A percentile compares a stretch with the other conserved stretches of the same genome.
Conservation (phyloP, 2,888 invertebrate species). For the Cryptocephalus primarius region DNA sequence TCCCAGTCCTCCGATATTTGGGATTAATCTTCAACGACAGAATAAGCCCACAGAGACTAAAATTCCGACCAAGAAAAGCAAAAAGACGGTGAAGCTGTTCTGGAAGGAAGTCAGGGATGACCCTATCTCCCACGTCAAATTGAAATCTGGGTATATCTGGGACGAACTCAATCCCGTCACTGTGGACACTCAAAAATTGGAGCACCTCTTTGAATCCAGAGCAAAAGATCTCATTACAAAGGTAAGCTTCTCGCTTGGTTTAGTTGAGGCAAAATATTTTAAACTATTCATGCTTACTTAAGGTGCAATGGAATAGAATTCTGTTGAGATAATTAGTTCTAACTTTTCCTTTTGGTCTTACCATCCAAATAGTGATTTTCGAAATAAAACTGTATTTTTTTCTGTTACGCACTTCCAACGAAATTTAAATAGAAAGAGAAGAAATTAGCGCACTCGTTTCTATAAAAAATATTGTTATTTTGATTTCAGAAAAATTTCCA, state of each 20-base stretch:
- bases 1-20: slow-evolving; percentile 41
- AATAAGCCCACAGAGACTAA: slow-evolving; percentile 31
- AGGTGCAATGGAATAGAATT: not conserved
- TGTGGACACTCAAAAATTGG: slow-evolving; percentile 86
- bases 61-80: slow-evolving; percentile 66
- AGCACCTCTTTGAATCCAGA: slow-evolving; percentile 93
- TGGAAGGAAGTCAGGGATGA: slow-evolving; percentile 92
- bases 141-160: slow-evolving; percentile 69
- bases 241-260: slow-evolving; percentile 44
- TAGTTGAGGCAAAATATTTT: not conserved
- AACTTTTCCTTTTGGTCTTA: too few relatives aligned
- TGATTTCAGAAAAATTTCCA: too few relatives aligned
- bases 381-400: too few relatives aligned
- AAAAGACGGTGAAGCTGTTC: slow-evolving; percentile 94
- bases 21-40: slow-evolving; percentile 24
- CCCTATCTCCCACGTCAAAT: slow-evolving; percentile 48
- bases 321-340: too few relatives aligned
- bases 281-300: not conserved
- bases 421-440: too few relatives aligned
- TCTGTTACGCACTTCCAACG: too few relatives aligned
- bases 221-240: slow-evolving; percentile 92
- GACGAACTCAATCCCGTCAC: slow-evolving; percentile 75
- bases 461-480: too few relatives aligned
- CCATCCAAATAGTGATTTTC: too few relatives aligned
- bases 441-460: too few relatives aligned